Percentiles rank a stretch among this genome's conserved stretches.
Evolutionary conservation across 2,797 vertebrate genomes (phyloP).

Genomic region (Percopsis omiscomaycus): DNA sequence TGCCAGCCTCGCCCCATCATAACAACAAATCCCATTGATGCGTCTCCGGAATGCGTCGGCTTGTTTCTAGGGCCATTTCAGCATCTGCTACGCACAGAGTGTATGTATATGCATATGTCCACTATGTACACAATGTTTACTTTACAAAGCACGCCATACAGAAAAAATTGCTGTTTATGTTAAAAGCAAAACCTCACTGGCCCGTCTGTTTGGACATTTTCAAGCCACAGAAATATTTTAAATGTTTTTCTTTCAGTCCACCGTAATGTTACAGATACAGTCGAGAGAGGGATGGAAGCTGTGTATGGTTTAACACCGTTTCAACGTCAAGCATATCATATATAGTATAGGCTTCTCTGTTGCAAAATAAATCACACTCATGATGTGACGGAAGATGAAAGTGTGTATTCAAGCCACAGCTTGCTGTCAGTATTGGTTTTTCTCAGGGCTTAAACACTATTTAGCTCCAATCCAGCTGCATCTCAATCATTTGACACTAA

Average conservation of each 20-base stretch:
- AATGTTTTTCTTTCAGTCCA: slow-evolving; percentile 7
- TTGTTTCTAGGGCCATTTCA: slow-evolving; percentile 62
- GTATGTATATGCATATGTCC: neutral
- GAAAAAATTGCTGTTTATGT: slow-evolving; percentile 16
- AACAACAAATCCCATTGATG: slow-evolving; percentile 76
- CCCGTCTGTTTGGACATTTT: slow-evolving; percentile 13
- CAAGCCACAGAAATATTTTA: slow-evolving; percentile 25
- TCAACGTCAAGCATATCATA: slow-evolving; percentile 13
- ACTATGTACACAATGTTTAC: slow-evolving; percentile 21
- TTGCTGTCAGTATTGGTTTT: slow-evolving; percentile 47
- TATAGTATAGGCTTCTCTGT: slow-evolving; percentile 18
- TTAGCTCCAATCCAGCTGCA: slow-evolving; percentile 62
- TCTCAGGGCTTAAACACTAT: slow-evolving; percentile 56
- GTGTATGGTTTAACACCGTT: too few species aligned
- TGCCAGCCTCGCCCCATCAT: slow-evolving; percentile 64
- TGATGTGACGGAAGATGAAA: slow-evolving; percentile 47
- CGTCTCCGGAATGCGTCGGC: slow-evolving; percentile 65
- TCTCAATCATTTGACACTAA: slow-evolving; percentile 66
- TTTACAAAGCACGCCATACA: slow-evolving; percentile 32
- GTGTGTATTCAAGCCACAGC: slow-evolving; percentile 30
- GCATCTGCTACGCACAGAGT: slow-evolving; percentile 52
- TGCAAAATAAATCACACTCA: slow-evolving; percentile 36
- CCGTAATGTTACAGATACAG: too few species aligned
- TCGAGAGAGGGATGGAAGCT: too few species aligned
- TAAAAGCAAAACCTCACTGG: slow-evolving; percentile 26